Base-by-base conservation (phyloP, 2,888 invertebrate species). In the Drosophila parthenogenetica region DNA sequence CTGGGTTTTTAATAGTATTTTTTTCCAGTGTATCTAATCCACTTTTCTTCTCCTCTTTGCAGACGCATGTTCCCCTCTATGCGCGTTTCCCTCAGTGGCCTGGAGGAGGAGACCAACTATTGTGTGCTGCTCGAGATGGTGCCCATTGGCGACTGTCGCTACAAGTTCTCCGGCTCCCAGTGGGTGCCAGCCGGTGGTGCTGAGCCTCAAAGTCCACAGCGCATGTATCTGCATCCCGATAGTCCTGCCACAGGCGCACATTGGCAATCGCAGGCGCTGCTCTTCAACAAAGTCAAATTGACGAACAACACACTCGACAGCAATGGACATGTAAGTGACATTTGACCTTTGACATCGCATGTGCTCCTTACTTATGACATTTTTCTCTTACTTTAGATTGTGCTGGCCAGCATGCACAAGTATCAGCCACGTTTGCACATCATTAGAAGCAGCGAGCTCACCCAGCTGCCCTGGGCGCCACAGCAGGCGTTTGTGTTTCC, bases 391-490 rank as follows among this genome's bases (percentile, higher is more conserved):
- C 39, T 35, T 35, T 93, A 97, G 96, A 95, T 98, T 89, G 96
- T 97, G 2, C 93, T 99, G 71, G 97, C 97, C 39, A 98, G 98
- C 32, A 99, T 99, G 99, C 98, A 99, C 93, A 98, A 98, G 93
- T 99, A 99, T 93, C 95, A 97, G 73, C 98, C 98, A 0, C 94
- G 96, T 13, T 95, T 98, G 84, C 95, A 98, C 92, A 94, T 99
- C 79, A 95, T 97, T 35, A 94, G 96, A 40, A 96, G 96, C 50
- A 94, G 95, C 3, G 96, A 97, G 90, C 93, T 94, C 0, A 93
- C 94, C 1, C 94, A 95, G 45, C 92, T 95, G 46, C 94, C 95
- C 29, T 97, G 96, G 94, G 95, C 95, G 46, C 94, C 95, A 0
- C 94, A 95, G 61, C 94, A 94, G 19, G 93, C 94, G 45, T 95